These are phyloP conservation scores for Merluccius polli DNA, from an alignment of 2,797 vertebrate genomes.

Conservation along the genomic window DNA sequence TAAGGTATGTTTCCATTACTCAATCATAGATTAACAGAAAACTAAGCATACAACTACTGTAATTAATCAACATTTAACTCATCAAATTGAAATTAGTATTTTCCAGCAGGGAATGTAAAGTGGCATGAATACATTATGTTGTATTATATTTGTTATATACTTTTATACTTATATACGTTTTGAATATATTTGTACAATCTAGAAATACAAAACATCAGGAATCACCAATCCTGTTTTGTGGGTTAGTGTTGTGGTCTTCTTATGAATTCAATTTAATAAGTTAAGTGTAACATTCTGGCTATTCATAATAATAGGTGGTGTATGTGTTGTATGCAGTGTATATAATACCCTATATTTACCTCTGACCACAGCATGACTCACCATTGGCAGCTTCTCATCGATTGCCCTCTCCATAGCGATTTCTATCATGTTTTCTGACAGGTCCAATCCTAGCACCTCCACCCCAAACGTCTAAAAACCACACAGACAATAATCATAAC, in stretches of 20 bases:
- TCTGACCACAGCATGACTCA: conserved; percentile 39
- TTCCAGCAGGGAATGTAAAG: not conserved
- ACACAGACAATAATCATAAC: not conserved
- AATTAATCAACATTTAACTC: not conserved
- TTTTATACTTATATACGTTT: too few relatives aligned
- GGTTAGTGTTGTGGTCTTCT: not conserved
- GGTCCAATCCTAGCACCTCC: conserved; percentile 79
- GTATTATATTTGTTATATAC: not conserved
- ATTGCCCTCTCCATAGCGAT: conserved; percentile 76
- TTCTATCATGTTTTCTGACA: conserved; percentile 84
- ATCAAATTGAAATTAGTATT: not conserved
- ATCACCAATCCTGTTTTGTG: not conserved
- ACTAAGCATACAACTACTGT: not conserved
- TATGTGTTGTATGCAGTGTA: not conserved
- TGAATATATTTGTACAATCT: too few relatives aligned
- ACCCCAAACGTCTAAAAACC: conserved; percentile 73
- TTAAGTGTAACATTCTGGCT: not conserved
- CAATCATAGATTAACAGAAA: not conserved
- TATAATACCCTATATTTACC: not conserved
- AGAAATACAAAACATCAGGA: not conserved
- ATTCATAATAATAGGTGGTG: not conserved
- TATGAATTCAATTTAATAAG: not conserved
- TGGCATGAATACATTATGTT: not conserved
- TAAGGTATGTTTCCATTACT: not conserved
- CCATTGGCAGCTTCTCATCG: conserved; percentile 66